Conservation (phyloP, 2,888 invertebrate species). For the Tipula unca region DNA sequence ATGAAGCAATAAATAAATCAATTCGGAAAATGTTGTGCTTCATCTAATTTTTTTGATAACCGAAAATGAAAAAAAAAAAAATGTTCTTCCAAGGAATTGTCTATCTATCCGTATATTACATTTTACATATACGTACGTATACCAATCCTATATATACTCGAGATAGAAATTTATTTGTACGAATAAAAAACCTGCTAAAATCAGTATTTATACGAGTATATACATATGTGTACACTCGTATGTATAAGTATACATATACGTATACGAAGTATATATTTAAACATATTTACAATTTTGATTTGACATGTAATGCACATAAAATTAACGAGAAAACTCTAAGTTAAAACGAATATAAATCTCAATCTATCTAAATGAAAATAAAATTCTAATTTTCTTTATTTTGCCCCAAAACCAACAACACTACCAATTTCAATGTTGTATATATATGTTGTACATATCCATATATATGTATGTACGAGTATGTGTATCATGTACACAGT, state of each 20-base stretch:
- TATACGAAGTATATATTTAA: conserved; percentile 3
- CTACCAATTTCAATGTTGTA: neutral
- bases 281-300: conserved; percentile 16
- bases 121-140: neutral
- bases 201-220: neutral
- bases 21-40: neutral
- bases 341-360: conserved; percentile 17
- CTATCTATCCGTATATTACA: neutral
- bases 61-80: neutral
- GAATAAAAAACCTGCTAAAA: neutral
- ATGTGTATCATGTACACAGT: too few species aligned
- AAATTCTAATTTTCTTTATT: conserved; percentile 18
- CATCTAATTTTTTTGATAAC: conserved; percentile 14
- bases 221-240: neutral
- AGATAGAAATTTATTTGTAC: neutral
- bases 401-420: neutral
- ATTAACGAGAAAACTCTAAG: neutral
- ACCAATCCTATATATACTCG: neutral
- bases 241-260: neutral
- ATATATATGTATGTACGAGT: neutral
- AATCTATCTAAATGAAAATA: conserved; percentile 16
- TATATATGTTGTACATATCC: neutral
- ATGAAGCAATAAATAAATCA: neutral
- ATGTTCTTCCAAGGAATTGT: neutral
- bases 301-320: conserved; percentile 17